These are phyloP conservation scores for Nasonia longicornis DNA, from an alignment of 1,140 invertebrate species.

Conservation along the genomic window DNA sequence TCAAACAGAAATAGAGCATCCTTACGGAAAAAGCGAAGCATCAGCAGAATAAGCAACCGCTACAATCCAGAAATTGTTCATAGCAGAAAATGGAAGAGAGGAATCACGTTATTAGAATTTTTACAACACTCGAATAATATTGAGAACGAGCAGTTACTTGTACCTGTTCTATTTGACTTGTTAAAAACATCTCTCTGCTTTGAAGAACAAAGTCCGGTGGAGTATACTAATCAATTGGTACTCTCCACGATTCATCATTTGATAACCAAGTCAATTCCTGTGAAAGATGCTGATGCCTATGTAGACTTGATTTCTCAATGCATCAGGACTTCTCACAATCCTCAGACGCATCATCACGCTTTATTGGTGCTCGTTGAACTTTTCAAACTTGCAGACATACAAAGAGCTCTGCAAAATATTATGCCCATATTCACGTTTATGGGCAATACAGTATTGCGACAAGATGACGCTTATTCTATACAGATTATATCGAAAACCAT, in stretches of 20 bases:
- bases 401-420: slow-evolving; percentile 89
- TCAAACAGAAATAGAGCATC: slow-evolving; percentile 32
- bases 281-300: slow-evolving; percentile 74
- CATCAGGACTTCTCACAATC: slow-evolving; percentile 89
- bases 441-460: slow-evolving; percentile 88
- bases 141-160: slow-evolving; percentile 73
- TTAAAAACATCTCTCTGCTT: slow-evolving; percentile 83
- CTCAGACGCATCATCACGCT: slow-evolving; percentile 94
- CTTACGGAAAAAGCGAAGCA: slow-evolving; percentile 58
- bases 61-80: slow-evolving; percentile 71
- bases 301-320: slow-evolving; percentile 89
- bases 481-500: slow-evolving; percentile 92
- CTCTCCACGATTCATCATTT: slow-evolving; percentile 82
- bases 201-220: slow-evolving; percentile 85
- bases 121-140: slow-evolving; percentile 86
- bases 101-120: slow-evolving; percentile 84
- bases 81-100: slow-evolving; percentile 80
- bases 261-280: slow-evolving; percentile 57
- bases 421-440: slow-evolving; percentile 97
- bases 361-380: slow-evolving; percentile 77
- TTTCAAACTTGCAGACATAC: slow-evolving; percentile 75
- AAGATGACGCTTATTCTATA: slow-evolving; percentile 94
- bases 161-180: slow-evolving; percentile 84
- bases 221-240: slow-evolving; percentile 90
- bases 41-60: slow-evolving; percentile 50